Evolutionary conservation across 2,113 vertebrate species (phyloP).

Genomic region (Dicerorhinus sumatrensis): DNA sequence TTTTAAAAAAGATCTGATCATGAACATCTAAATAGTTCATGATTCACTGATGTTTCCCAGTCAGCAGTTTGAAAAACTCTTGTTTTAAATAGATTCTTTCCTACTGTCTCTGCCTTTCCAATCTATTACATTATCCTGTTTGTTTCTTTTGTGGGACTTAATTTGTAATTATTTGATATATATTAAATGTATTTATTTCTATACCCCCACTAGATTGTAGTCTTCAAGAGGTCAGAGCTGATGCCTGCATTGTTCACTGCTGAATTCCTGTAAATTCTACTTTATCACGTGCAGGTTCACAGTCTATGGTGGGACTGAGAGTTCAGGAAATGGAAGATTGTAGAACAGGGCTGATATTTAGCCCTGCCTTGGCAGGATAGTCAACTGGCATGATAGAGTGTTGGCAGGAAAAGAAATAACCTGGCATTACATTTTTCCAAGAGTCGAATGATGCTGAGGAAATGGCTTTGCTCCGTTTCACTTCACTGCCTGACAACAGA

Average conservation of each 20-base stretch:
- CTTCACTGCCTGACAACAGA: background rate
- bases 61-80: background rate
- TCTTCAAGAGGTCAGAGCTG: background rate
- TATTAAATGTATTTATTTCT: background rate
- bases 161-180: background rate
- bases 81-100: background rate
- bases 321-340: background rate
- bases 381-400: background rate
- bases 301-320: background rate
- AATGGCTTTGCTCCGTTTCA: background rate
- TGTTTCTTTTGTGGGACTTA: background rate
- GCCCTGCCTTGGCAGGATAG: background rate
- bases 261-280: background rate
- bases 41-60: background rate
- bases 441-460: background rate
- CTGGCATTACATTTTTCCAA: background rate
- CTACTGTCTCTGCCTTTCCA: background rate
- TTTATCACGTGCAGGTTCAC: rapidly evolving
- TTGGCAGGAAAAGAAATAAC: background rate
- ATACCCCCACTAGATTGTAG: background rate
- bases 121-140: background rate
- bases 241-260: background rate
- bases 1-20: background rate
- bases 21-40: background rate
- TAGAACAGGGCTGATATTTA: background rate